Evolutionary conservation across 2,113 vertebrate species (phyloP).

Genomic region (Pluvialis apricaria): DNA sequence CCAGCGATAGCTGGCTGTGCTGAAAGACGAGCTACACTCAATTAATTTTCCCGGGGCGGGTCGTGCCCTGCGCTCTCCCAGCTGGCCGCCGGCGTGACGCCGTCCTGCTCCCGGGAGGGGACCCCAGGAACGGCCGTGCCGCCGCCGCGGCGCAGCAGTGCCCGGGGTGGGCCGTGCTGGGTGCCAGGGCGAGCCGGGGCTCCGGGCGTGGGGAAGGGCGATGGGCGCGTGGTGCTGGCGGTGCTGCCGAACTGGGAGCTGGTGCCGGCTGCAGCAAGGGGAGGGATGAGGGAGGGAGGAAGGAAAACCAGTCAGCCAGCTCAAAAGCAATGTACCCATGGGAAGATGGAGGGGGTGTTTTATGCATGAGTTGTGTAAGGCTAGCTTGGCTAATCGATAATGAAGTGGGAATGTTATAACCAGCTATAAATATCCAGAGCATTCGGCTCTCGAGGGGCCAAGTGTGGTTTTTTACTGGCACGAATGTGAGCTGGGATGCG

Average conservation of each 20-base stretch:
- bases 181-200: background rate
- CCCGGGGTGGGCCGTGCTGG: background rate
- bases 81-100: background rate
- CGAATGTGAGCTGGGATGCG: fast-evolving
- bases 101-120: background rate
- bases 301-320: background rate
- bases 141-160: fast-evolving
- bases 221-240: fast-evolving
- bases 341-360: background rate
- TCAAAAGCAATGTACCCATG: fast-evolving
- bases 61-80: background rate
- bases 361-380: fast-evolving
- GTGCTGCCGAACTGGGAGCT: background rate
- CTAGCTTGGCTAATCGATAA: background rate
- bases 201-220: fast-evolving
- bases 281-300: background rate
- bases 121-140: background rate
- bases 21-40: background rate
- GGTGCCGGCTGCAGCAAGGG: background rate
- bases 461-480: background rate
- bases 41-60: background rate
- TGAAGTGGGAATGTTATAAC: background rate
- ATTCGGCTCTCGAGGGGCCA: fast-evolving
- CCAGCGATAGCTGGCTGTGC: background rate
- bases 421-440: fast-evolving